Base-by-base conservation (phyloP, 1,140 invertebrate genomes). In the Platyura marginata region DNA sequence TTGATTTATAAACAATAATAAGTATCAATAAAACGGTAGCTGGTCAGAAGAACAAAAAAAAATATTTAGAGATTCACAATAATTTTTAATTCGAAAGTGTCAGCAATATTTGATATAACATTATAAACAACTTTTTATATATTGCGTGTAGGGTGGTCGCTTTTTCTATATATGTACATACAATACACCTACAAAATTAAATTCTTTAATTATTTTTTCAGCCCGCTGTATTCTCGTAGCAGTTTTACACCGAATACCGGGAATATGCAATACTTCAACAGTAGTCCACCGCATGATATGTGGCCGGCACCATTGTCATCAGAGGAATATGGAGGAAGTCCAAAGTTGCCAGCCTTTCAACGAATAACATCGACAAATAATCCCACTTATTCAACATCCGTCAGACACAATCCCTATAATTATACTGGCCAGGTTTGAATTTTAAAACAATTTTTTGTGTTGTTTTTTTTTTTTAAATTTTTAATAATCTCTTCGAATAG, bases 191-290 rank as follows among this genome's bases (percentile, higher is more conserved):
- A n/a, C n/a, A n/a, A n/a, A n/a, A 8, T 37, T 37, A 9, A 8
- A 20, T 41, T 41, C n/a, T 41, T 41, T 41, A 6, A 3, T 39
- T 32, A 4, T 33, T 50, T 38, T 18, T 51, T 6, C 40, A 60
- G 58, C 40, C 60, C 58, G 18, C 52, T 60, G 5, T 61, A 59
- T 46, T 48, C 56, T 18, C 51, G 20, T 13, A 18, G n/a, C 56
- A 21, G 44, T 53, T 42, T 48, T 60, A 38, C 36, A 38, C 36
- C 55, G 33, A 49, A 56, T 13, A 43, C 53, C 38, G 57, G 52
- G 44, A 55, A 55, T 32, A 53, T 60, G 47, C 55, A 52, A 21
- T 59, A 59, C 40, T 51, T 34, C 13, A 46, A 54, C 5, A 40
- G 48, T 51, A 43, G 35, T 16, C 54, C 55, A 46, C 49, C 49